Evolutionary conservation across 2,797 vertebrate species (phyloP).

Genomic region (Buceros bicornis): DNA sequence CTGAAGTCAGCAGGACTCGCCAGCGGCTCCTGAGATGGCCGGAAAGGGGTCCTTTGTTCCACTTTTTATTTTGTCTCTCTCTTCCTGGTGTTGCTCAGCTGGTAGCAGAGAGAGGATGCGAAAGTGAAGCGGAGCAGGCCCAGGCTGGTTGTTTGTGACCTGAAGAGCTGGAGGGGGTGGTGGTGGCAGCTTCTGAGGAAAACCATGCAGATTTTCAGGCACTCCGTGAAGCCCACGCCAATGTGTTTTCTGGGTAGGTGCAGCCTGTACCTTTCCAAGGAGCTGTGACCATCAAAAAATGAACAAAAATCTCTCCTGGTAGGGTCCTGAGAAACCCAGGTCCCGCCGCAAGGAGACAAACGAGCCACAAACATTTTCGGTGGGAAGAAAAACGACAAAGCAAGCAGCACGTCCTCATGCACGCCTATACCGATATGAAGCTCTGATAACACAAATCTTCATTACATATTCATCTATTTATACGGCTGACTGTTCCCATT

Average conservation of each 20-base stretch:
- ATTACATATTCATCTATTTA: slow-evolving; percentile 63
- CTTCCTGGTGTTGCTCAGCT: not conserved
- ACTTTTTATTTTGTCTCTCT: slow-evolving; percentile 40
- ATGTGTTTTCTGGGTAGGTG: not conserved
- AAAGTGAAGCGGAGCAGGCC: not conserved
- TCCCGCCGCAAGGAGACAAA: not conserved
- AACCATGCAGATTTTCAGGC: not conserved
- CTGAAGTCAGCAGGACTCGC: slow-evolving; percentile 50
- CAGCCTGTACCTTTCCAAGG: not conserved
- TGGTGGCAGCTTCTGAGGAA: not conserved
- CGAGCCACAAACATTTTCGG: not conserved
- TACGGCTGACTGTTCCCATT: slow-evolving; percentile 50
- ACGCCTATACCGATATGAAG: slow-evolving; percentile 36
- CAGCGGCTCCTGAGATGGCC: not conserved
- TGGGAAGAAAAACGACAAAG: slow-evolving; percentile 1
- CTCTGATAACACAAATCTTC: slow-evolving; percentile 31
- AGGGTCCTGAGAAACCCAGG: not conserved
- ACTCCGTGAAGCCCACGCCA: not conserved
- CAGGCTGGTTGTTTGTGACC: not conserved
- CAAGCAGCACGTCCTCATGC: not conserved
- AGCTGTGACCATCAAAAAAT: not conserved
- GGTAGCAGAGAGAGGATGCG: not conserved
- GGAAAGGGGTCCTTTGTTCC: slow-evolving; percentile 47
- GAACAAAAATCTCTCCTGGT: not conserved
- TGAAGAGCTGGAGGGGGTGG: not conserved